Percentiles rank a stretch among this genome's conserved stretches.
These are phyloP conservation scores for Phymatocera aterrima DNA, from an alignment of 2,888 invertebrate species.

Conservation along the genomic window DNA sequence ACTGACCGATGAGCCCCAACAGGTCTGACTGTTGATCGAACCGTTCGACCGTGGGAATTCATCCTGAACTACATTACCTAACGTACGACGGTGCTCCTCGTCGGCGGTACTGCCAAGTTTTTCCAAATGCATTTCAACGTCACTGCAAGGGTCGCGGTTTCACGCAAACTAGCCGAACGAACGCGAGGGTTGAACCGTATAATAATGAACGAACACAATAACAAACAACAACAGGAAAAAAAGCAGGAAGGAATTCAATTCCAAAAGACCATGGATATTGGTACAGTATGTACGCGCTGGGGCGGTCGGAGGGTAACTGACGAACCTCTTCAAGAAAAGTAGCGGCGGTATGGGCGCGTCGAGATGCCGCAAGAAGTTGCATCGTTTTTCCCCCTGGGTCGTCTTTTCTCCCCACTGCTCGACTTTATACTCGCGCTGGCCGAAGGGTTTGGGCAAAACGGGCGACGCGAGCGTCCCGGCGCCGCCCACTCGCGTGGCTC, in stretches of 20 bases:
- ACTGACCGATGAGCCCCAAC: slow-evolving; percentile 59
- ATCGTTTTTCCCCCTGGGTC: slow-evolving; percentile 43
- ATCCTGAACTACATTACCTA: slow-evolving; percentile 48
- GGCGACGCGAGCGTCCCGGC: slow-evolving; percentile 48
- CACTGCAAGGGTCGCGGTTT: not conserved
- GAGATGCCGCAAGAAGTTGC: slow-evolving; percentile 44
- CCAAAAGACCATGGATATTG: not conserved
- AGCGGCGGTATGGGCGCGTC: slow-evolving; percentile 26
- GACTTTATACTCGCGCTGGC: not conserved
- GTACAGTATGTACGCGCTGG: slow-evolving; percentile 35
- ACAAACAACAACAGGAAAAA: not conserved
- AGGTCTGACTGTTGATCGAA: slow-evolving; percentile 52
- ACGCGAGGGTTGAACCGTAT: too few relatives aligned
- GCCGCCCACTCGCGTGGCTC: slow-evolving; percentile 68
- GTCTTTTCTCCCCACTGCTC: slow-evolving; percentile 21
- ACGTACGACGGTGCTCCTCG: slow-evolving; percentile 49
- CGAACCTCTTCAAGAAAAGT: slow-evolving; percentile 26
- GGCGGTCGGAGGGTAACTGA: slow-evolving; percentile 43
- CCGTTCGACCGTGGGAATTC: slow-evolving; percentile 54
- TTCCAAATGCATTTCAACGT: slow-evolving; percentile 62
- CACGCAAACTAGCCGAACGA: not conserved
- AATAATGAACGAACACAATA: not conserved
- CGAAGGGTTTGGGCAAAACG: slow-evolving; percentile 36
- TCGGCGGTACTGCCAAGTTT: slow-evolving; percentile 57
- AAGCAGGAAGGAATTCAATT: not conserved